Evolutionary conservation across 2,797 vertebrate genomes (phyloP).

Genomic region (Mus caroli): DNA sequence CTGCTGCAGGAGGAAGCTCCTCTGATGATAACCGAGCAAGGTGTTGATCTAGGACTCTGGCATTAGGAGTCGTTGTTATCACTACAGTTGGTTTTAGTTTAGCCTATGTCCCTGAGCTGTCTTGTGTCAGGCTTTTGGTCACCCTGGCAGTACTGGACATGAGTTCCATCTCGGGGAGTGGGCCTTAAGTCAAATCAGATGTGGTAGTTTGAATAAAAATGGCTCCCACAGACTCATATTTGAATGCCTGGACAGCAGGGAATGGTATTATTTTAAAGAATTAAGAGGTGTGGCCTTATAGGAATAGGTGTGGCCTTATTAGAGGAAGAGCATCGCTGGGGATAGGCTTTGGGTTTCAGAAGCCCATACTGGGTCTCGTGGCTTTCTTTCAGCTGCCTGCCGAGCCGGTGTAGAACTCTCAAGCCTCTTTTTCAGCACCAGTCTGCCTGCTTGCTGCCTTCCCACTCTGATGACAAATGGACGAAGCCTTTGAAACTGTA

Average conservation of each 20-base stretch:
- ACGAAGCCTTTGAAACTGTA: not conserved
- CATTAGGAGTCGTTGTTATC: not conserved
- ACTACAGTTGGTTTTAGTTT: not conserved
- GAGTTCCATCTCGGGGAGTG: not conserved
- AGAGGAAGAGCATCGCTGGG: not conserved
- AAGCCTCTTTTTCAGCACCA: not conserved
- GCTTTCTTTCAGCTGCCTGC: not conserved
- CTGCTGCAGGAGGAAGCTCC: not conserved
- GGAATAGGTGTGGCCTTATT: not conserved
- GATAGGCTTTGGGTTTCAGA: not conserved
- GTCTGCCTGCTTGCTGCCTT: not conserved
- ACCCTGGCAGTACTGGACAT: not conserved
- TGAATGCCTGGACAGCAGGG: not conserved
- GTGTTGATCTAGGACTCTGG: not conserved
- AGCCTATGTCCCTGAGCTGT: not conserved
- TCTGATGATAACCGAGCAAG: not conserved
- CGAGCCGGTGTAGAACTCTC: not conserved
- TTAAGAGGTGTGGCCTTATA: not conserved
- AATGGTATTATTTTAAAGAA: not conserved
- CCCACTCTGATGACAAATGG: not conserved
- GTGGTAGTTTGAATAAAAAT: not conserved
- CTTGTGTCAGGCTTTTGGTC: not conserved
- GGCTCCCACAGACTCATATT: not conserved
- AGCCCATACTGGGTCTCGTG: not conserved
- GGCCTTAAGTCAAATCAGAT: not conserved